Percentiles rank a stretch among this genome's conserved stretches.
phyloP scores from a whole-genome alignment of 2,797 vertebrate genomes.

The Gila robusta region DNA sequence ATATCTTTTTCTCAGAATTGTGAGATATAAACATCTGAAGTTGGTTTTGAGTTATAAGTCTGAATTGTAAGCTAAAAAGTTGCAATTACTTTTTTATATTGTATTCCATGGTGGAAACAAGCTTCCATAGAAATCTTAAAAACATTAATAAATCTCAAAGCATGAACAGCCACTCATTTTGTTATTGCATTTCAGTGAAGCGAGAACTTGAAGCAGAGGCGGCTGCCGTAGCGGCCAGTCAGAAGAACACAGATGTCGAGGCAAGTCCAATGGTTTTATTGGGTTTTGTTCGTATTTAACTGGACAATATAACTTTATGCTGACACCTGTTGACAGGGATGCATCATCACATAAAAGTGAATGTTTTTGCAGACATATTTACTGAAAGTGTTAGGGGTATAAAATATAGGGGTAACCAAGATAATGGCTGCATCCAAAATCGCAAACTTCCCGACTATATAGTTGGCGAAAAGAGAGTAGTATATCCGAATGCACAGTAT shows the following conservation, averaged over 20 bases:
- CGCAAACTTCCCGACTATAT: background rate
- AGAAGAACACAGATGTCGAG: conserved; percentile 52
- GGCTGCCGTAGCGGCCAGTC: conserved; percentile 69
- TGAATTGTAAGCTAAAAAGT: background rate
- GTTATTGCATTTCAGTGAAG: conserved; percentile 78
- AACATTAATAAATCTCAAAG: background rate
- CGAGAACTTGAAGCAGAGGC: conserved; percentile 88
- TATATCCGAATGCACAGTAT: background rate
- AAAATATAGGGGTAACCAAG: background rate
- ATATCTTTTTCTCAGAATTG: background rate
- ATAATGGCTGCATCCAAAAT: background rate
- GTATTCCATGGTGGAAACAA: background rate
- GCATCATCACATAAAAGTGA: background rate
- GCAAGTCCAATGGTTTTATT: conserved; percentile 29
- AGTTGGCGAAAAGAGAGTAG: background rate
- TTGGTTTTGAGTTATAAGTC: background rate
- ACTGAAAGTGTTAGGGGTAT: background rate
- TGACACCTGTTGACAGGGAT: background rate
- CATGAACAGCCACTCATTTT: background rate
- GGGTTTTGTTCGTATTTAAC: background rate
- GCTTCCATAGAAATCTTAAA: background rate
- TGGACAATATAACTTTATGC: background rate
- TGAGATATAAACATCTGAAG: background rate
- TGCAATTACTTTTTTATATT: background rate
- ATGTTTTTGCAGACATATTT: background rate